Conservation (phyloP, 1,140 invertebrate species). For the Drosophila leontia region DNA sequence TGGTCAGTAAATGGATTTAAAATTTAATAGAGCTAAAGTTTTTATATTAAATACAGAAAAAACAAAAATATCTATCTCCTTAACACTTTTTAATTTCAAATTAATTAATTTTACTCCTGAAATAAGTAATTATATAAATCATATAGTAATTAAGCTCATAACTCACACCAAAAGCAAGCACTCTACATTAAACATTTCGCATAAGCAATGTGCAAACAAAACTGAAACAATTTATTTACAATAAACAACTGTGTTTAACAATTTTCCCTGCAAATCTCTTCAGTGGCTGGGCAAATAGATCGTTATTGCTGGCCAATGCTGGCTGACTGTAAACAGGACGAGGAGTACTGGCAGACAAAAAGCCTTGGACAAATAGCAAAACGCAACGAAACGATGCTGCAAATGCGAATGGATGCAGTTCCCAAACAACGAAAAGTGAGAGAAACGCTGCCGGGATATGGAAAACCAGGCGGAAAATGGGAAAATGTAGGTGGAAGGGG, state of each 20-base stretch:
- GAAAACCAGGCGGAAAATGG: constrained; percentile 9
- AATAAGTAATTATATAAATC: background rate
- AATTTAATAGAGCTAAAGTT: background rate
- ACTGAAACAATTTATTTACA: constrained; percentile 39
- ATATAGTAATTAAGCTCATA: background rate
- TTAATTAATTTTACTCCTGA: background rate
- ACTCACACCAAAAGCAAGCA: constrained; percentile 2
- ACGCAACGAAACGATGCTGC: constrained; percentile 47
- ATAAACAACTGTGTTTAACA: constrained; percentile 31
- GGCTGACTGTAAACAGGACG: constrained; percentile 31
- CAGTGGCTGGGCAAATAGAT: constrained; percentile 62
- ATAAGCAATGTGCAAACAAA: constrained; percentile 23
- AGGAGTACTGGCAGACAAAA: constrained; percentile 21
- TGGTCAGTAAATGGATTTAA: constrained; percentile 7
- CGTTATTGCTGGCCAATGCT: constrained; percentile 42
- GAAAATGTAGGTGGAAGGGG: background rate
- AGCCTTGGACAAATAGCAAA: constrained; percentile 56
- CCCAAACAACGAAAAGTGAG: constrained; percentile 25
- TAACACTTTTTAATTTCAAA: background rate
- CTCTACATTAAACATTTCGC: constrained; percentile 18
- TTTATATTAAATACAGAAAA: background rate
- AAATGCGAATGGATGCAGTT: constrained; percentile 39
- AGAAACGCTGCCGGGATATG: constrained; percentile 17
- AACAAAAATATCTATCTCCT: background rate
- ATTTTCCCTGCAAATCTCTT: constrained; percentile 46